Base-by-base conservation (phyloP, 2,888 invertebrate species). In the Pyrgus malvae region DNA sequence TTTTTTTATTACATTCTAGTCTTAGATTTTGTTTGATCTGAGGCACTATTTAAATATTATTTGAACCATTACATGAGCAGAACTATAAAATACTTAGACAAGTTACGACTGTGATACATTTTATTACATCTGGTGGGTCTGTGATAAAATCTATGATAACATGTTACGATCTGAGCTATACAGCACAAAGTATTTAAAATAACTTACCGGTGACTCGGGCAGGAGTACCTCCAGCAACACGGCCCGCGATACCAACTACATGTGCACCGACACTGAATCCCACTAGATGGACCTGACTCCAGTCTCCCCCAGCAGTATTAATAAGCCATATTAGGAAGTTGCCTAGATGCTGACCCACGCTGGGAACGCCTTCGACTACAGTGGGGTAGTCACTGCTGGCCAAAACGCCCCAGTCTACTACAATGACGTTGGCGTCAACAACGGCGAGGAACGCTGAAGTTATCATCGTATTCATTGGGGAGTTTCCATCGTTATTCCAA, bases 381-480 rank as follows among this genome's bases (percentile, higher is more conserved):
- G 68, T 63, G 31, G 63, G 27, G 62, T 85, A 83, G 25, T 16
- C 54, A 0, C 62, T 46, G 40, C 62, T 66, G 9, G 80, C 78
- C 0, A 75, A 59, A 8, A 45, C 41, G 0, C 70, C 62, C 86
- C 86, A 87, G 60, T 87, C 87, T 0, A 87, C 74, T 1, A 84
- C 76, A 12, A 86, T 80, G 1, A 86, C 78, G 48, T 85, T 86
- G 9, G 61, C 63, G 44, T 87, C 81, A n/a, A 64, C 67, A 1
- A 61, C 64, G 1, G 65, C 69, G 3, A 83, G 70, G 64, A 75
- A 76, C 5, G 81, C 77, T 16, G 67, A 55, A 9, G 67, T 76
- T 40, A 80, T 66, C 3, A 61, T 41, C 0, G 68, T 63, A 58
- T 78, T 80, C 57, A 80, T 56, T 3, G 48, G 45, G 3, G 67